A percentile compares a stretch with the other conserved stretches of the same genome.
Evolutionary conservation across 2,797 vertebrate genomes (phyloP).

Genomic region (Perodicticus potto): DNA sequence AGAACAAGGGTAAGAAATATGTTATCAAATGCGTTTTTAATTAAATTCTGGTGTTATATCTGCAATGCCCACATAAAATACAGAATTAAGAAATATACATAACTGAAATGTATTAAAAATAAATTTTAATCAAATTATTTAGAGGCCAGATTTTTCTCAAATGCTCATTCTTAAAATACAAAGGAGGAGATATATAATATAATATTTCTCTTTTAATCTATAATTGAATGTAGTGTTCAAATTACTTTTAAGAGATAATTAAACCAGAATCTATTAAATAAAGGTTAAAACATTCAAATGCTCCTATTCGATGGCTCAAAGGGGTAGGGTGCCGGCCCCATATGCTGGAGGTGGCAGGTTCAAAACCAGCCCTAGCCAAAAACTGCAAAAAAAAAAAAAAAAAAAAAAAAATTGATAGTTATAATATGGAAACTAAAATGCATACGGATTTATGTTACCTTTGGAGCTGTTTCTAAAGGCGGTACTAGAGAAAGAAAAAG

Average conservation of each 20-base stretch:
- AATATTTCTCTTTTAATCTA: conserved; percentile 84
- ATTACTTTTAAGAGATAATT: conserved; percentile 82
- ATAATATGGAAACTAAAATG: not conserved
- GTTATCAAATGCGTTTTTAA: conserved; percentile 66
- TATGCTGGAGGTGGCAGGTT: no score
- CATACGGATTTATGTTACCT: not conserved
- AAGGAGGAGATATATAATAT: conserved; percentile 77
- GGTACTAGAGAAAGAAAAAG: not conserved
- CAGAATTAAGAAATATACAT: conserved; percentile 82
- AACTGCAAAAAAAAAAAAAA: not conserved
- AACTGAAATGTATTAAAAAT: conserved; percentile 79
- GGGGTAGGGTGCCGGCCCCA: no score
- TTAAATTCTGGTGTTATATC: conserved; percentile 72
- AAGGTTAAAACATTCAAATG: conserved; percentile 82
- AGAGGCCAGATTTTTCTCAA: conserved; percentile 83
- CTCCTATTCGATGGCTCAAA: conserved; percentile 64
- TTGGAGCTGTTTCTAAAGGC: not conserved
- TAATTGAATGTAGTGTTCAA: conserved; percentile 78
- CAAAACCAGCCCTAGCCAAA: no score
- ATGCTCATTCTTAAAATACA: conserved; percentile 82
- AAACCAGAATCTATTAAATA: conserved; percentile 80
- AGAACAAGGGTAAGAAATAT: conserved; percentile 49
- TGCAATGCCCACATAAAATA: conserved; percentile 73
- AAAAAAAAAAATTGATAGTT: conserved; percentile 63
- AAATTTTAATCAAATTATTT: conserved; percentile 81